Percentiles rank a stretch among this genome's conserved stretches.
phyloP scores from a whole-genome alignment of 2,797 vertebrate genomes.

The Myoxocephalus aenaeus region DNA sequence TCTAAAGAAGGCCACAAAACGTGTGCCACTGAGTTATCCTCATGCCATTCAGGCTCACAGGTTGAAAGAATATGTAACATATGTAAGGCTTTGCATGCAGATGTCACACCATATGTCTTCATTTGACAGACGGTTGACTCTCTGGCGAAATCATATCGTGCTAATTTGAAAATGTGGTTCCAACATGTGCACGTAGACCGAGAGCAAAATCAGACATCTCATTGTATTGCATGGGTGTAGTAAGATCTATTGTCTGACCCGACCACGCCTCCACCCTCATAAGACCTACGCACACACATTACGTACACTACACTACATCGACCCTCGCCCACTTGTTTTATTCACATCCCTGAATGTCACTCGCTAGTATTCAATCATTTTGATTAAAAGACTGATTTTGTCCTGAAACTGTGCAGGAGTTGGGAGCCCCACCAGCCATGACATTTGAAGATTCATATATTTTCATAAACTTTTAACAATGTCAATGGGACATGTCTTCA shows the following conservation, averaged over 20 bases:
- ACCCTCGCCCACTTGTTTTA: conserved; percentile 71
- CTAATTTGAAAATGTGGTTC: conserved; percentile 89
- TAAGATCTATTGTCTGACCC: conserved; percentile 53
- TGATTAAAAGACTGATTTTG: conserved; percentile 98
- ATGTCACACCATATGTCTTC: conserved; percentile 91
- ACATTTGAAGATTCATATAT: conserved; percentile 98
- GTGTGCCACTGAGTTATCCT: conserved; percentile 73
- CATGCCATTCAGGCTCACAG: conserved; percentile 86
- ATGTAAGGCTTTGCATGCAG: conserved; percentile 87
- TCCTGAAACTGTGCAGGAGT: conserved; percentile 89
- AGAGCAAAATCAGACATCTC: conserved; percentile 41
- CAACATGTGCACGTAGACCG: conserved; percentile 73
- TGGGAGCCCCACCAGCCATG: conserved; percentile 89
- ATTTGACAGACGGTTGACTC: conserved; percentile 85
- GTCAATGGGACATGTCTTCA: conserved; percentile 97
- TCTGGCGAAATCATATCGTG: conserved; percentile 87
- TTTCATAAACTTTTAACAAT: conserved; percentile 99
- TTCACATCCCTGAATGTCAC: conserved; percentile 91
- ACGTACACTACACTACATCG: conserved; percentile 1
- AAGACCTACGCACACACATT: conserved; percentile 23
- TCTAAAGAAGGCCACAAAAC: not conserved
- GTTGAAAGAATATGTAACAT: conserved; percentile 88
- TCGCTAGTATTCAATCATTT: conserved; percentile 95
- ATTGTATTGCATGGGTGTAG: conserved; percentile 52
- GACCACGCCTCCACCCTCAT: conserved; percentile 19